phyloP scores from a whole-genome alignment of 2,888 invertebrate species.

The Nymphalis urticae region DNA sequence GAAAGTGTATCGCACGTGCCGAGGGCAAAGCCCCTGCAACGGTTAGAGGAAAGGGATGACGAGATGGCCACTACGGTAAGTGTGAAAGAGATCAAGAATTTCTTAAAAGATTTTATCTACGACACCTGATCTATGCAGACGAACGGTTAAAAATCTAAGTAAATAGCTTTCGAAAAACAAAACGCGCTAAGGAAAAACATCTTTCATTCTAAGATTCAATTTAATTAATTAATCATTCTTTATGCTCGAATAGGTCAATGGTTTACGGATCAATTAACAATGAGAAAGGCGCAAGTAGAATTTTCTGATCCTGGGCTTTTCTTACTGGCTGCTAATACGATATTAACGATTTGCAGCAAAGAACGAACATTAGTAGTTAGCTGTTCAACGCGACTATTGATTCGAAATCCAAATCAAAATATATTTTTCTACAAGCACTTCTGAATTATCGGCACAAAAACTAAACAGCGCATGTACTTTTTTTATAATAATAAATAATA shows the following conservation, averaged over 20 bases:
- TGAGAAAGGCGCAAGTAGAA: neutral
- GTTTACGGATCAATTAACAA: neutral
- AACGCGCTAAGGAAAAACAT: neutral
- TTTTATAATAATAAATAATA: no score
- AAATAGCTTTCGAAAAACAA: neutral
- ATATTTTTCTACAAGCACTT: no score
- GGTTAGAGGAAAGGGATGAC: conserved; percentile 22
- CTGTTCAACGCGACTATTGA: no score
- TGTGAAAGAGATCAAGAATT: conserved; percentile 11
- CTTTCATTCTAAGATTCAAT: neutral
- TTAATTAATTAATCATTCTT: neutral
- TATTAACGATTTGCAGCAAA: no score
- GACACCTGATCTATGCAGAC: conserved; percentile 18
- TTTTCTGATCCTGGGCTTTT: neutral
- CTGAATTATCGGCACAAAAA: no score
- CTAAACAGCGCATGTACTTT: no score
- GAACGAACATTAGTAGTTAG: no score
- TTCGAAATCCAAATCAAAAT: no score
- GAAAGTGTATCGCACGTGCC: conserved; percentile 41
- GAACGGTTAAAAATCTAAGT: neutral
- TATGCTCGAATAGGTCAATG: no score
- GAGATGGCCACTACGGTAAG: conserved; percentile 23
- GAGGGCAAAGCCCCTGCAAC: conserved; percentile 45
- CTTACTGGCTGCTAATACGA: neutral
- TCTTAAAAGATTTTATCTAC: conserved; percentile 16